Percentiles rank a stretch among this genome's conserved stretches.
Conservation (phyloP, 1,140 invertebrate species). For the Zaprionus capensis region DNA sequence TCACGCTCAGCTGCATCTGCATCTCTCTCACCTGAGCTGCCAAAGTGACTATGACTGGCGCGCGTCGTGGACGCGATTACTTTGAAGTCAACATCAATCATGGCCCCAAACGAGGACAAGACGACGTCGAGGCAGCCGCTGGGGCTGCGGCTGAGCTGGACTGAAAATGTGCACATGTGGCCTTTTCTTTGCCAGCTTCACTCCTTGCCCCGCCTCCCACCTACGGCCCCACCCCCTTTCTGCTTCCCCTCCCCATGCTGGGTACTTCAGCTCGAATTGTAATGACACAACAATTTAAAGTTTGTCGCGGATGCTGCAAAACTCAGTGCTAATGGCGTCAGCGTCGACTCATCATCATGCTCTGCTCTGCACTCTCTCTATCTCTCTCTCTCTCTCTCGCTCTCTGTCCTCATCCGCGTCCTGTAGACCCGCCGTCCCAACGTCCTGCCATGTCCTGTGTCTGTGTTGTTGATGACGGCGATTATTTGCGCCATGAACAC, state of each 20-base stretch:
- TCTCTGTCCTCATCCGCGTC: slow-evolving; percentile 28
- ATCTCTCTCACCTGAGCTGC: slow-evolving; percentile 14
- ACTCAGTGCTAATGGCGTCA: slow-evolving; percentile 80
- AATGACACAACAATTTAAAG: slow-evolving; percentile 82
- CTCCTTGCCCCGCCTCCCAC: neutral
- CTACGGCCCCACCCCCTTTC: neutral
- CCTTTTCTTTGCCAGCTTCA: slow-evolving; percentile 40
- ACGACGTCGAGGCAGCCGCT: slow-evolving; percentile 4
- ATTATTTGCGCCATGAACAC: slow-evolving; percentile 79
- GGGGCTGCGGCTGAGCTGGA: slow-evolving; percentile 21
- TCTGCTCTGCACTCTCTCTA: neutral
- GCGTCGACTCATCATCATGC: slow-evolving; percentile 72
- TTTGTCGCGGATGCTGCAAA: slow-evolving; percentile 82
- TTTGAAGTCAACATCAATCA: slow-evolving; percentile 58
- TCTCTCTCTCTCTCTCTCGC: neutral
- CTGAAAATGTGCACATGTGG: slow-evolving; percentile 51
- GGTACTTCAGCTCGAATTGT: slow-evolving; percentile 68
- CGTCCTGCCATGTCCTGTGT: slow-evolving; percentile 38
- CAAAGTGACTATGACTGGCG: slow-evolving; percentile 41
- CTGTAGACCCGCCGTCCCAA: slow-evolving; percentile 29
- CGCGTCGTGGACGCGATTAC: slow-evolving; percentile 45
- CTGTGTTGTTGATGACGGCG: slow-evolving; percentile 75
- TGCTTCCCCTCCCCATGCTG: neutral
- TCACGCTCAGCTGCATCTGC: neutral
- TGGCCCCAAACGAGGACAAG: slow-evolving; percentile 49